Evolutionary conservation across 2,888 invertebrate genomes (phyloP).

Genomic region (Chaitophorus viminalis): DNA sequence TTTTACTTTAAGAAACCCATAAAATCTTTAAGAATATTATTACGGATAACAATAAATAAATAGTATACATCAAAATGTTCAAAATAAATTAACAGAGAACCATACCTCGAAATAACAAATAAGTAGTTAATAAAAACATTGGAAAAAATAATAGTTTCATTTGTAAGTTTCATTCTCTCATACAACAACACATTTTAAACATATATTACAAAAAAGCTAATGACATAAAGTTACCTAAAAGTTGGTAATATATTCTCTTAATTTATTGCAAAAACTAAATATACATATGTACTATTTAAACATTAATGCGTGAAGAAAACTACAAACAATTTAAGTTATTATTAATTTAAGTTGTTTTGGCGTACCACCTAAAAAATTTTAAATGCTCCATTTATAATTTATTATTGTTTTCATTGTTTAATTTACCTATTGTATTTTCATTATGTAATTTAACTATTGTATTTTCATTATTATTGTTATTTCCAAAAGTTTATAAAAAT

Average conservation of each 20-base stretch:
- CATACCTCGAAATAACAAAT: background rate
- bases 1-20: background rate
- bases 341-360: background rate
- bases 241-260: slow-evolving; percentile 8
- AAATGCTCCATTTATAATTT: background rate
- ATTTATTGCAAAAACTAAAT: background rate
- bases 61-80: background rate
- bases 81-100: background rate
- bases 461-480: background rate
- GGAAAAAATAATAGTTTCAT: background rate
- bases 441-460: background rate
- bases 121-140: background rate
- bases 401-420: background rate
- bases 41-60: background rate
- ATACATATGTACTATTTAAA: background rate
- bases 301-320: background rate
- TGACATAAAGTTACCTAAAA: slow-evolving; percentile 22
- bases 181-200: slow-evolving; percentile 21
- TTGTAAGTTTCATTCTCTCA: background rate
- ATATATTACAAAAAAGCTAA: slow-evolving; percentile 29
- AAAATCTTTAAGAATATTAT: background rate
- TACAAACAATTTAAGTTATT: background rate
- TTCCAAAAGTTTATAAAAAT: background rate
- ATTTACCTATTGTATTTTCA: background rate
- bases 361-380: background rate